Percentiles rank a stretch among this genome's conserved stretches.
Conservation (phyloP, 2,888 invertebrate species). For the Metalampra italica region DNA sequence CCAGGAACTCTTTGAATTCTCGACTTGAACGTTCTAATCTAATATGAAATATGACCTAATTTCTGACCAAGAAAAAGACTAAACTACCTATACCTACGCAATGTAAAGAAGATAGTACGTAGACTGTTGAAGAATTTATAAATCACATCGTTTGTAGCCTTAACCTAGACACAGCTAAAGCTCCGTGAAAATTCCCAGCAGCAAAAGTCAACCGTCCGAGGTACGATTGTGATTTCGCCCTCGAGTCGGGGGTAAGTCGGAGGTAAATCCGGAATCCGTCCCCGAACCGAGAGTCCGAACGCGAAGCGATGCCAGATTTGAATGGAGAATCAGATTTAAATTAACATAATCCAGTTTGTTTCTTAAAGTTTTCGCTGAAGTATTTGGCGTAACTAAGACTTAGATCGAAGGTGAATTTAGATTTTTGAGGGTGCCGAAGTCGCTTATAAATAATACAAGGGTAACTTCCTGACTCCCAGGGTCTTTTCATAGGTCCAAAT, state of each 20-base stretch:
- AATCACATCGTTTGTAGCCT: too few species aligned
- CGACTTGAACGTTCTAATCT: too few species aligned
- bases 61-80: too few species aligned
- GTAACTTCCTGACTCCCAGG: too few species aligned
- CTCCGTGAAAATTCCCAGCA: background rate
- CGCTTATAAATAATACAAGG: too few species aligned
- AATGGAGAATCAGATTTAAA: conserved; percentile 53
- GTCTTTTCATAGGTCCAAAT: too few species aligned
- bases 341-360: conserved; percentile 71
- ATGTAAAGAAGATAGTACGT: too few species aligned
- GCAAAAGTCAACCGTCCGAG: background rate
- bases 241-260: background rate
- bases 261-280: background rate
- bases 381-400: conserved; percentile 50
- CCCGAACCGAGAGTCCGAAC: conserved; percentile 6
- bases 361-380: conserved; percentile 64
- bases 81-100: too few species aligned
- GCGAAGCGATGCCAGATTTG: background rate
- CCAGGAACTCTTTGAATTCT: too few species aligned
- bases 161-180: too few species aligned
- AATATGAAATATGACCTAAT: too few species aligned
- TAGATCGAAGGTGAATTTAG: background rate
- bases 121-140: too few species aligned
- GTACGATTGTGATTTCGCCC: background rate
- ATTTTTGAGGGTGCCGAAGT: background rate